Percentiles rank a stretch among this genome's conserved stretches.
phyloP scores from a whole-genome alignment of 2,113 vertebrate species.

The Circaetus cinerascens region DNA sequence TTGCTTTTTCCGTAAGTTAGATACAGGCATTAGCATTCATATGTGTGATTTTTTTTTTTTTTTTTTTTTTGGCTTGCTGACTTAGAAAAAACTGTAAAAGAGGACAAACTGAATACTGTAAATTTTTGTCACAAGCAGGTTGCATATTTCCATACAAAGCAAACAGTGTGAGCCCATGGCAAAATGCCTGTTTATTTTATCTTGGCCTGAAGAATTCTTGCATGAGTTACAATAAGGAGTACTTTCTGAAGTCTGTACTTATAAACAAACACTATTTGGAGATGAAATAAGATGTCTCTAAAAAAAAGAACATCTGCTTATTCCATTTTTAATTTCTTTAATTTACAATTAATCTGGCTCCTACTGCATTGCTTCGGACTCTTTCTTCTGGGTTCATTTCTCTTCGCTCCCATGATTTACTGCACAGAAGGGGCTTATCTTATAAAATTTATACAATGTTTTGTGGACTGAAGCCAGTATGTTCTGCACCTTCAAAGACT shows the following conservation, averaged over 20 bases:
- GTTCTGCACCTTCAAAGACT: not conserved
- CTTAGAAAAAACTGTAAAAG: not conserved
- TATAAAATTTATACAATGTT: not conserved
- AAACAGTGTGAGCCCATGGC: not conserved
- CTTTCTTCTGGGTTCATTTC: not conserved
- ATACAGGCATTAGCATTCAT: not conserved
- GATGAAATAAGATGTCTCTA: not conserved
- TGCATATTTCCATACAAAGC: not conserved
- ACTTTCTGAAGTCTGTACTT: not conserved
- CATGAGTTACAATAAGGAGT: not conserved
- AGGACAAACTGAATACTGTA: not conserved
- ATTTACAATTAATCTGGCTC: not conserved
- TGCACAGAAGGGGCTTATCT: not conserved
- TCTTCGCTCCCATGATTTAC: not conserved
- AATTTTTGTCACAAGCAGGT: not conserved
- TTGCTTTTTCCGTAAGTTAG: not conserved
- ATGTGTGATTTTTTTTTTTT: too few species aligned
- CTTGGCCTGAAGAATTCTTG: not conserved
- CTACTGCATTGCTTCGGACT: not conserved
- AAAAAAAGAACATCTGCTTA: not conserved
- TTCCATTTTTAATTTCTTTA: not conserved
- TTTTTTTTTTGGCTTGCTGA: not conserved
- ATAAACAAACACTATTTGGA: not conserved
- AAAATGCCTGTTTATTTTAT: not conserved
- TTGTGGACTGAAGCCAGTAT: not conserved